Base-by-base conservation (phyloP, 2,888 invertebrate genomes). In the Elysia crispata region DNA sequence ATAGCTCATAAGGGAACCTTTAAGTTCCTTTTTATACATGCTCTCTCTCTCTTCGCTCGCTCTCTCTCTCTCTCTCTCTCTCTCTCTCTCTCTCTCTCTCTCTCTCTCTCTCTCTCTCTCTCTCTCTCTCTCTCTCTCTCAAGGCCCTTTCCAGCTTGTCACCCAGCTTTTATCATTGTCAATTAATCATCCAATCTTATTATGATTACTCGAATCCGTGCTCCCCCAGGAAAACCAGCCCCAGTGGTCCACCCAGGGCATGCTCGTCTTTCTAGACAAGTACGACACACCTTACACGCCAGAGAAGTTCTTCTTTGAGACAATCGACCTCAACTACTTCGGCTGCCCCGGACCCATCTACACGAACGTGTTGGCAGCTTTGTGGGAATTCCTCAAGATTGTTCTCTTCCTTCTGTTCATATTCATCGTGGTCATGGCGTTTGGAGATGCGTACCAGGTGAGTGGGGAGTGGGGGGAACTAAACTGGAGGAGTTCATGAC, bases 271-370 rank as follows among this genome's bases (percentile, higher is more conserved):
- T 73, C 83, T 89, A 11, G 87, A 88, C 82, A 83, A 75, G 41
- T 69, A 82, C 6, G 88, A 89, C 82, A 83, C 83, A 13, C 86
- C 87, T 6, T 83, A 82, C 57, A 87, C 89, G 50, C 88, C 89
- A 0, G 83, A 81, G 50, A 85, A 86, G 30, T 85, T 89, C 30
- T 89, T 87, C 83, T 81, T 85, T 49, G 77, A 81, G 67, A 83
- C 86, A 30, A 87, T 88, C 70, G 69, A 85, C 28, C 82, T 88
- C 64, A 82, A 86, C 62, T 87, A 85, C 49, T 85, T 85, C 30
- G 87, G 87, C 3, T 87, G 87, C 67, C 89, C 89, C 1, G 89
- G 89, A 0, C 85, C 86, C 0, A 79, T 87, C 18, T 85, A 86
- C 77, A 33, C 73, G 31, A 85, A 85, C 72, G 82, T 86, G 15